Percentiles rank a stretch among this genome's conserved stretches.
Evolutionary conservation across 2,797 vertebrate genomes (phyloP).

Genomic region (Microchirus variegatus): DNA sequence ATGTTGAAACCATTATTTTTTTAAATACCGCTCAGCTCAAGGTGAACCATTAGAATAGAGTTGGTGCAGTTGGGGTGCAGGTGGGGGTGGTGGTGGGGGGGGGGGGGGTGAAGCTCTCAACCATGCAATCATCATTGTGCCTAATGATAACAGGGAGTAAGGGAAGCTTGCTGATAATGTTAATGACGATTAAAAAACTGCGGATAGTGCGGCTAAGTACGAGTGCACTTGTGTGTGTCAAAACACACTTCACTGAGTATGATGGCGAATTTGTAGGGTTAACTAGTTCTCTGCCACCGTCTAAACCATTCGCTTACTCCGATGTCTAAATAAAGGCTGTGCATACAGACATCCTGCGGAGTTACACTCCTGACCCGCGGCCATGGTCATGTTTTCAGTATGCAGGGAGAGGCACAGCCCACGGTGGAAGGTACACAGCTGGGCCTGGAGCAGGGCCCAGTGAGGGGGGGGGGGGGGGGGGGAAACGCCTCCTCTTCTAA

Average conservation of each 20-base stretch:
- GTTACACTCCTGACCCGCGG: constrained; percentile 69
- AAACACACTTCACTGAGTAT: constrained; percentile 22
- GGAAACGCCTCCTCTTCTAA: constrained; percentile 66
- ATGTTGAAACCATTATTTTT: not conserved
- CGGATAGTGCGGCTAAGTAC: constrained; percentile 31
- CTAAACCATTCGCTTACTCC: constrained; percentile 30
- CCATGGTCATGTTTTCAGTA: constrained; percentile 79
- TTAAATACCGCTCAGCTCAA: constrained; percentile 43
- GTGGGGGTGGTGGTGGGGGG: too few species aligned
- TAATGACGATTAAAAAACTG: constrained; percentile 63
- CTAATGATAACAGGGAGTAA: constrained; percentile 65
- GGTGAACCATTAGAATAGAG: constrained; percentile 47
- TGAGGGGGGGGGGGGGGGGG: too few species aligned
- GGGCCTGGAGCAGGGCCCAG: constrained; percentile 72
- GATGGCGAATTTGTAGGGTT: constrained; percentile 1
- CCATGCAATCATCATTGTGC: constrained; percentile 73
- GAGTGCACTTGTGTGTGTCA: constrained; percentile 12
- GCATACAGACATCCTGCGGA: constrained; percentile 45
- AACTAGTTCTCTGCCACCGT: constrained; percentile 17
- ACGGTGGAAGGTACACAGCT: constrained; percentile 75
- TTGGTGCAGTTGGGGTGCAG: constrained; percentile 18
- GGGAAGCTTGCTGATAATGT: constrained; percentile 64
- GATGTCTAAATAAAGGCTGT: constrained; percentile 53
- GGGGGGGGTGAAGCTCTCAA: constrained; percentile 43
- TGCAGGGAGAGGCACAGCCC: constrained; percentile 74